Evolutionary conservation across 2,113 vertebrate species (phyloP).

Genomic region (Actenoides lindsayi): DNA sequence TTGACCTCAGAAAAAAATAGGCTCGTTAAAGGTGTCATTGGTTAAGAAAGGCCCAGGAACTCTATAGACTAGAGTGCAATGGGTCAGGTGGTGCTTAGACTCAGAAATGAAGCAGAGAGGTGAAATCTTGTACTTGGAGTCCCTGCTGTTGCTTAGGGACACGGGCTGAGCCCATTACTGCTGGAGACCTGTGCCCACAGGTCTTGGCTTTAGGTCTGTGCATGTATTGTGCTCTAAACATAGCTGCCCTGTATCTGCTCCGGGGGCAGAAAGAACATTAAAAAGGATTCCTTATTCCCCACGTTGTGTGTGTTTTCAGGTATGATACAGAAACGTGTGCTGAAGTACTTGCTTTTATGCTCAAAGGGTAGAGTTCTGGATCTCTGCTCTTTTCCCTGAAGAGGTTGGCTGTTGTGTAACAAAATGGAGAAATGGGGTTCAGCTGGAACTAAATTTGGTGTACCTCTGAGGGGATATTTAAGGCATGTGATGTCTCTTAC

Average conservation of each 20-base stretch:
- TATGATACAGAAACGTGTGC: neutral
- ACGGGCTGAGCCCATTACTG: neutral
- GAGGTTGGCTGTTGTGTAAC: neutral
- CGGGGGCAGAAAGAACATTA: neutral
- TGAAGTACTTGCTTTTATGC: neutral
- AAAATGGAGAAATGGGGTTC: neutral
- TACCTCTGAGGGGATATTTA: neutral
- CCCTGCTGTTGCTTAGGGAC: neutral
- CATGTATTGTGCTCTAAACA: neutral
- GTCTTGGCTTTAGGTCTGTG: neutral
- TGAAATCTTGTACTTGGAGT: neutral
- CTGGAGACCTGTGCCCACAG: neutral
- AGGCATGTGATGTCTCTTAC: neutral
- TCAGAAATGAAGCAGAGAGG: neutral
- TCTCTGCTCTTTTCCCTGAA: neutral
- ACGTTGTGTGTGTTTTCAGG: rapidly evolving
- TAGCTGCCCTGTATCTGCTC: neutral
- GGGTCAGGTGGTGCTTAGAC: neutral
- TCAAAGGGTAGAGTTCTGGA: no score
- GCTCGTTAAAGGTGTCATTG: neutral
- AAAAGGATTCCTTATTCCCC: neutral
- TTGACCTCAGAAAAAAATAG: neutral
- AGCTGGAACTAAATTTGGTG: neutral
- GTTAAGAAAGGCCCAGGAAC: neutral
- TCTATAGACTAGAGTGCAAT: neutral